Evolutionary conservation across 2,888 invertebrate genomes (phyloP).

Genomic region (Dusona sp.): DNA sequence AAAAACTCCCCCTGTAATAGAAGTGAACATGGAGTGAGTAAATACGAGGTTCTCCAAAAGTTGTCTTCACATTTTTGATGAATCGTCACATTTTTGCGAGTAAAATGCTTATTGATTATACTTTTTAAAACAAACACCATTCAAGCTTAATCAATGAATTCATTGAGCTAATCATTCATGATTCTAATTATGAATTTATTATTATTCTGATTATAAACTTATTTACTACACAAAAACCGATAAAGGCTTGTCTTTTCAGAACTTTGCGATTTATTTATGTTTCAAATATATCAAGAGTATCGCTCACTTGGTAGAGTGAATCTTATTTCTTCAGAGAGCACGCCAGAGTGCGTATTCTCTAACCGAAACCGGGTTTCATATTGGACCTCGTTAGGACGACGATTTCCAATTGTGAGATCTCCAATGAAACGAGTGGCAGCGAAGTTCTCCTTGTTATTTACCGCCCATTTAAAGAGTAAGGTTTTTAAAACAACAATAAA

Average conservation of each 20-base stretch:
- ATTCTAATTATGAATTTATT: too few relatives aligned
- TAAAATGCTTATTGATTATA: background rate
- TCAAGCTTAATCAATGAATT: too few relatives aligned
- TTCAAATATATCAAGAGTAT: background rate
- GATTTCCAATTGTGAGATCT: slow-evolving; percentile 76
- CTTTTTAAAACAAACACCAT: background rate
- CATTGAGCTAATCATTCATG: too few relatives aligned
- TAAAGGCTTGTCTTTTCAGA: too few relatives aligned
- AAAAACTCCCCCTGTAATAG: slow-evolving; percentile 73
- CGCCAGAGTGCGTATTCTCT: background rate
- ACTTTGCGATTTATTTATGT: too few relatives aligned
- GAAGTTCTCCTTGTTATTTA: slow-evolving; percentile 13
- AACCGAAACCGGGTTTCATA: slow-evolving; percentile 73
- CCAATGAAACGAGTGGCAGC: slow-evolving; percentile 76
- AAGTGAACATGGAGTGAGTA: background rate
- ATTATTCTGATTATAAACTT: too few relatives aligned
- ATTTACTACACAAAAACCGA: too few relatives aligned
- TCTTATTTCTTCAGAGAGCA: background rate
- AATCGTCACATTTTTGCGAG: background rate
- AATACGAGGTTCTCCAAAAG: background rate
- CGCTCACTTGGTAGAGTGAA: background rate
- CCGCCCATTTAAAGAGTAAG: background rate
- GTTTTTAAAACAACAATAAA: too few relatives aligned
- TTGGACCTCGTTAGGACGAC: slow-evolving; percentile 76
- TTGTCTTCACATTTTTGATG: background rate